Evolutionary conservation across 2,888 invertebrate genomes (phyloP).

Genomic region (Drosophila antonietae): DNA sequence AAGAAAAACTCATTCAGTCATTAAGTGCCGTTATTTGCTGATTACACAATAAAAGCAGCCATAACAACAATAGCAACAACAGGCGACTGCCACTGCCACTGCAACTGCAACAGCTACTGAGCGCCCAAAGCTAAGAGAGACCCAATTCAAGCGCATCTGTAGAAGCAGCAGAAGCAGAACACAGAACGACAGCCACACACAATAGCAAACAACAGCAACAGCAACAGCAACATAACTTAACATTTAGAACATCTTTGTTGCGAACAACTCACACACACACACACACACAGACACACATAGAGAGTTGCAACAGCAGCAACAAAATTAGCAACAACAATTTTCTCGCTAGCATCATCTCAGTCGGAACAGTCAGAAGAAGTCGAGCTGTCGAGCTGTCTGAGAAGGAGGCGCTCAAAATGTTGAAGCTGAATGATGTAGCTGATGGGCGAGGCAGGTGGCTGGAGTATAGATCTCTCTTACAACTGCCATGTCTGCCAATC

Average conservation of each 20-base stretch:
- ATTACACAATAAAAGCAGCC: slow-evolving; percentile 82
- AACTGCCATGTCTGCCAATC: slow-evolving; percentile 36
- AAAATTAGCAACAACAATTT: slow-evolving; percentile 36
- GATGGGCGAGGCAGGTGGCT: slow-evolving; percentile 8
- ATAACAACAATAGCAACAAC: slow-evolving; percentile 47
- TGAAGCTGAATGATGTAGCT: slow-evolving; percentile 16
- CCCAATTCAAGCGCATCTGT: slow-evolving; percentile 76
- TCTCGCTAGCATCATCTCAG: slow-evolving; percentile 14
- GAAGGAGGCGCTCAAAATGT: slow-evolving; percentile 24
- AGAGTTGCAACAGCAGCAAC: slow-evolving; percentile 19
- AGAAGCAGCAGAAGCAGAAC: slow-evolving; percentile 44
- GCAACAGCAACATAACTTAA: slow-evolving; percentile 43
- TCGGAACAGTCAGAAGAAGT: slow-evolving; percentile 7
- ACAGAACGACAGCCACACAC: slow-evolving; percentile 52
- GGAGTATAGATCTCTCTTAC: slow-evolving; percentile 43
- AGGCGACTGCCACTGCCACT: slow-evolving; percentile 16
- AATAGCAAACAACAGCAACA: slow-evolving; percentile 20
- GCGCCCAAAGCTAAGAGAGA: slow-evolving; percentile 67
- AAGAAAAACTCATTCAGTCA: slow-evolving; percentile 81
- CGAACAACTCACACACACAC: slow-evolving; percentile 28
- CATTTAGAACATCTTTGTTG: slow-evolving; percentile 75
- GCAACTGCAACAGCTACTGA: slow-evolving; percentile 54
- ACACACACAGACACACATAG: background rate
- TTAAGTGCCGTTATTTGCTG: slow-evolving; percentile 84
- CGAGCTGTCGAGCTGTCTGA: slow-evolving; percentile 12